Evolutionary conservation across 2,888 invertebrate species (phyloP).

Genomic region (Thymelicus sylvestris): DNA sequence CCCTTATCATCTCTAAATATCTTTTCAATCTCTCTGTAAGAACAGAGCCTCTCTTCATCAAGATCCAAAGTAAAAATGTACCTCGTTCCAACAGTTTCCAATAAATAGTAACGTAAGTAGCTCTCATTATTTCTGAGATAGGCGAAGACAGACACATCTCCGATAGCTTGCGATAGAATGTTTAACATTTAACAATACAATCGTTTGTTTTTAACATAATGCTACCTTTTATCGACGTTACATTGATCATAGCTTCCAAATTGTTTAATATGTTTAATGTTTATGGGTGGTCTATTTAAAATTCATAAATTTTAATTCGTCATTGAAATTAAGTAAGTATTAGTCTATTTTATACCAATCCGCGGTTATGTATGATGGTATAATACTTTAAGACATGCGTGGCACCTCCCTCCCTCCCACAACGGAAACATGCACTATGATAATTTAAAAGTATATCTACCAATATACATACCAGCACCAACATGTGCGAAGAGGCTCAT

Average conservation of each 20-base stretch:
- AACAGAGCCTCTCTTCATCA: neutral
- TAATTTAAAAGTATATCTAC: too few species aligned
- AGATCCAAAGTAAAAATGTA: conserved; percentile 15
- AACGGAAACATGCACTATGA: too few species aligned
- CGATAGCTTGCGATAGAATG: conserved; percentile 9
- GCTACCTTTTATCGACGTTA: neutral
- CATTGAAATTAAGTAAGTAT: too few species aligned
- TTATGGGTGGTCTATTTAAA: conserved; percentile 21
- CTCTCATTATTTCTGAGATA: conserved; percentile 18
- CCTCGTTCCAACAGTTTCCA: neutral
- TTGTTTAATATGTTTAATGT: conserved; percentile 6
- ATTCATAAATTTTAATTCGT: too few species aligned
- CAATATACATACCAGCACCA: too few species aligned
- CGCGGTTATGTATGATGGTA: too few species aligned
- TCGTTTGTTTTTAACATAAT: neutral
- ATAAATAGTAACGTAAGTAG: conserved; percentile 26
- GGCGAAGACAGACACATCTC: conserved; percentile 17
- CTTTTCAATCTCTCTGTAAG: neutral
- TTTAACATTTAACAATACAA: conserved; percentile 16
- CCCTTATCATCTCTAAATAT: too few species aligned
- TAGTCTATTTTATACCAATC: too few species aligned
- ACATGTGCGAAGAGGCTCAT: too few species aligned
- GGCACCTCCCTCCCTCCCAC: too few species aligned
- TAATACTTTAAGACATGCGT: too few species aligned
- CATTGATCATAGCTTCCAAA: conserved; percentile 17